phyloP scores from a whole-genome alignment of 2,113 vertebrate species.

The Felis catus region DNA sequence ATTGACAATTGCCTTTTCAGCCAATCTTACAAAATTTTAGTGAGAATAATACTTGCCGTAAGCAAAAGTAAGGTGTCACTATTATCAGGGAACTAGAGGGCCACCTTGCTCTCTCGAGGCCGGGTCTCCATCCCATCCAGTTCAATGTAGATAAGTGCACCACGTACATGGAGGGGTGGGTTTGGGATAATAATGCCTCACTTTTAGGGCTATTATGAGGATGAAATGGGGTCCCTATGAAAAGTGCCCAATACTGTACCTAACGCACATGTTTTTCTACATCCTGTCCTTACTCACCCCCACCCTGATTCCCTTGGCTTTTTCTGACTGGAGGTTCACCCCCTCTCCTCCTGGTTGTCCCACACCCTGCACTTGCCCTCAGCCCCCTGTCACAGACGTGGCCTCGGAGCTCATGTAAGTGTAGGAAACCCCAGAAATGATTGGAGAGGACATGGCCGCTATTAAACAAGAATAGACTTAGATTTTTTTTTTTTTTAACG shows the following conservation, averaged over 20 bases:
- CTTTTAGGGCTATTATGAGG: not conserved
- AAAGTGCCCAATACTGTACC: not conserved
- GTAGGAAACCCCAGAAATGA: not conserved
- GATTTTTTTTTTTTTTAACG: too few species aligned
- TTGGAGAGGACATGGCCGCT: not conserved
- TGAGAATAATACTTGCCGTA: not conserved
- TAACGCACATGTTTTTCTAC: not conserved
- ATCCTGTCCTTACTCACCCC: not conserved
- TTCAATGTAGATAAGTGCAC: not conserved
- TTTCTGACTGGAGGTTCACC: not conserved
- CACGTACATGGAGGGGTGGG: not conserved
- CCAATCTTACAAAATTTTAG: not conserved
- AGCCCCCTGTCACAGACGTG: not conserved
- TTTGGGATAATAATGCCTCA: not conserved
- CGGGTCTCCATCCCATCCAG: not conserved
- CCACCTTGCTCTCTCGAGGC: not conserved
- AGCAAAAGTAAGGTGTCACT: not conserved
- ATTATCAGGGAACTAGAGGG: not conserved
- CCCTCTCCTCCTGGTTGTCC: not conserved
- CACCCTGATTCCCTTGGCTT: not conserved
- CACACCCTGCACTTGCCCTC: not conserved
- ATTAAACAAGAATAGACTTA: not conserved
- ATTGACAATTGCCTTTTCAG: not conserved
- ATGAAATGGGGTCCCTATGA: not conserved
- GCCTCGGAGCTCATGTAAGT: not conserved